Conservation (phyloP, 2,797 vertebrate genomes). For the Falco peregrinus region DNA sequence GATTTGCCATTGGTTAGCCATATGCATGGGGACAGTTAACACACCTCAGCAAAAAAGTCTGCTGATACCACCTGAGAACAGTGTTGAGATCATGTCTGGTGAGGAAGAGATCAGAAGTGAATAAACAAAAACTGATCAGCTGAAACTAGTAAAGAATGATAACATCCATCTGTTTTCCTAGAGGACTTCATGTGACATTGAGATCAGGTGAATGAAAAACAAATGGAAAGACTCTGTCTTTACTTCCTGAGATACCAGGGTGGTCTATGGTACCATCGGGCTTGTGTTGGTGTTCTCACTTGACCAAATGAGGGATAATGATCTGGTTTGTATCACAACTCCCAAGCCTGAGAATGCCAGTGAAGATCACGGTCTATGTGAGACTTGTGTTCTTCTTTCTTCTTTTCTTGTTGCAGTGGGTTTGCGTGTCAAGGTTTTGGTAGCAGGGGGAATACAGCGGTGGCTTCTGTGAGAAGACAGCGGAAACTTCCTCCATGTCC, state of each 20-base stretch:
- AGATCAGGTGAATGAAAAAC: background rate
- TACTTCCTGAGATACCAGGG: background rate
- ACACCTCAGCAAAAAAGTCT: background rate
- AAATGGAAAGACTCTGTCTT: background rate
- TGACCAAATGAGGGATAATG: background rate
- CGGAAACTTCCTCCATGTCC: too few species aligned
- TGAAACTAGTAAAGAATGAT: background rate
- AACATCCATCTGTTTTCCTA: background rate
- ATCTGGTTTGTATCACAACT: background rate
- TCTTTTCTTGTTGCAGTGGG: background rate
- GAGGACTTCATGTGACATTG: background rate
- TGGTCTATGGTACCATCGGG: background rate
- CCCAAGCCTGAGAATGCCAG: background rate
- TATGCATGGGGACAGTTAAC: background rate
- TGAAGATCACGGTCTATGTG: background rate
- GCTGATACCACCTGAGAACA: background rate
- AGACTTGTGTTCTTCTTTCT: background rate
- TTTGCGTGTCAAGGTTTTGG: too few species aligned
- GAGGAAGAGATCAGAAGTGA: background rate
- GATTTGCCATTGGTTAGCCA: background rate
- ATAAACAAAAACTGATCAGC: background rate
- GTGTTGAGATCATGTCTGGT: background rate
- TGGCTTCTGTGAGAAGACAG: too few species aligned
- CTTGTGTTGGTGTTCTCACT: background rate
- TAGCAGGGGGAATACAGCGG: too few species aligned